Conservation (phyloP, 2,797 vertebrate species). For the Galago senegalensis region DNA sequence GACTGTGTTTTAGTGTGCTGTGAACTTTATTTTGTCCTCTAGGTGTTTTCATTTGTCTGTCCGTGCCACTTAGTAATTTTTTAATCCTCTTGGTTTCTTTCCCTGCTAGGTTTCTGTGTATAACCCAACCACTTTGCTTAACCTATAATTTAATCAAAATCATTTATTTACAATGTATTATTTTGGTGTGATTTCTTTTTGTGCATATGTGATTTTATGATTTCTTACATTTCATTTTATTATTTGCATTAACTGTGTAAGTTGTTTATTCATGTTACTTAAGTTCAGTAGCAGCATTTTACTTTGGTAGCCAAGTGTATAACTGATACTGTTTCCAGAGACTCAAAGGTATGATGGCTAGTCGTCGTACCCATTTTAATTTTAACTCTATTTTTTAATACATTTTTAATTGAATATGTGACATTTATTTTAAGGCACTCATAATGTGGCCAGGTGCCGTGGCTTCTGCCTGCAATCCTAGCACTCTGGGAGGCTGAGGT, state of each 20-base stretch:
- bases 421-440: conserved; percentile 48
- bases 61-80: conserved; percentile 90
- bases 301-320: conserved; percentile 62
- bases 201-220: conserved; percentile 67
- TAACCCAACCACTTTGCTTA: conserved; percentile 78
- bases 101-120: conserved; percentile 84
- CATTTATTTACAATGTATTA: conserved; percentile 31
- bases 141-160: conserved; percentile 66
- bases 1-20: conserved; percentile 8
- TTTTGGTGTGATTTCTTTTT: conserved; percentile 66
- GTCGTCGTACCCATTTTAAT: not conserved
- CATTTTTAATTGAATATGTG: conserved; percentile 50
- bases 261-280: conserved; percentile 70
- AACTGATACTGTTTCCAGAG: conserved; percentile 29
- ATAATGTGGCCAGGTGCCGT: not conserved
- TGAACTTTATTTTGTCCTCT: conserved; percentile 84
- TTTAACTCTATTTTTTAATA: conserved; percentile 30
- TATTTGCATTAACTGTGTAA: conserved; percentile 72
- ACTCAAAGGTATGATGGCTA: not conserved
- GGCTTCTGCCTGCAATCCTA: too few relatives aligned
- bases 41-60: conserved; percentile 90
- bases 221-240: conserved; percentile 72
- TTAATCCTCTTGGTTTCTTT: conserved; percentile 89
- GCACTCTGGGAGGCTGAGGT: too few relatives aligned
- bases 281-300: conserved; percentile 74